phyloP scores from a whole-genome alignment of 2,888 invertebrate genomes.

The Eupithecia inturbata region DNA sequence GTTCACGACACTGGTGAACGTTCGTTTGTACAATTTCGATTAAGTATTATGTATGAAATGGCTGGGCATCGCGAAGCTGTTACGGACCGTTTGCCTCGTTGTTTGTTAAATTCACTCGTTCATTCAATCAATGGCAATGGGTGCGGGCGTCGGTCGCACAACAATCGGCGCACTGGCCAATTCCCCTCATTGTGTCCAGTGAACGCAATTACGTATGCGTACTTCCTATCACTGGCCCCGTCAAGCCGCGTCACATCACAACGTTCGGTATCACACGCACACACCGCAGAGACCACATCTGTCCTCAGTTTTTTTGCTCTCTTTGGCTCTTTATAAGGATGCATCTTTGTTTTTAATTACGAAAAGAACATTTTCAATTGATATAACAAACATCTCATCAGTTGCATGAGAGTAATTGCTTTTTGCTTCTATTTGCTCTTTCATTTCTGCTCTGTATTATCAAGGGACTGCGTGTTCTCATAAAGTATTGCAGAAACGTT shows the following conservation, averaged over 20 bases:
- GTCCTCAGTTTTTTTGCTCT: constrained; percentile 60
- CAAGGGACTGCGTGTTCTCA: constrained; percentile 27
- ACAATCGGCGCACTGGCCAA: constrained; percentile 80
- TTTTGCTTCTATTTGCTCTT: constrained; percentile 23
- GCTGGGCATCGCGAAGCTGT: constrained; percentile 49
- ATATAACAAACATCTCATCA: constrained; percentile 47
- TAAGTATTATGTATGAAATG: constrained; percentile 40
- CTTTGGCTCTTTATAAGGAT: constrained; percentile 55
- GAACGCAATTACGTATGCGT: constrained; percentile 78
- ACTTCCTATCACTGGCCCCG: constrained; percentile 77
- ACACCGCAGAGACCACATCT: constrained; percentile 63
- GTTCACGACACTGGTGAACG: background rate
- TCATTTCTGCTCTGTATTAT: constrained; percentile 20
- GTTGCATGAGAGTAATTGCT: constrained; percentile 45
- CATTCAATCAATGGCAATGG: constrained; percentile 80
- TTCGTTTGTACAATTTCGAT: constrained; percentile 17
- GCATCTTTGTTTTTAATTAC: constrained; percentile 56
- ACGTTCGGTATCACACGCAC: constrained; percentile 6
- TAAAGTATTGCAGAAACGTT: constrained; percentile 28
- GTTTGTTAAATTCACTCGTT: constrained; percentile 77
- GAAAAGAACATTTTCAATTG: constrained; percentile 54
- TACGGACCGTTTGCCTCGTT: constrained; percentile 69
- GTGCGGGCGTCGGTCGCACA: constrained; percentile 82
- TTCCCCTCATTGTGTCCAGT: constrained; percentile 82
- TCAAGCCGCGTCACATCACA: constrained; percentile 46